Evolutionary conservation across 2,113 vertebrate species (phyloP), one percentile per base, ranked within the genome.

Genomic region (Polypterus senegalus): DNA sequence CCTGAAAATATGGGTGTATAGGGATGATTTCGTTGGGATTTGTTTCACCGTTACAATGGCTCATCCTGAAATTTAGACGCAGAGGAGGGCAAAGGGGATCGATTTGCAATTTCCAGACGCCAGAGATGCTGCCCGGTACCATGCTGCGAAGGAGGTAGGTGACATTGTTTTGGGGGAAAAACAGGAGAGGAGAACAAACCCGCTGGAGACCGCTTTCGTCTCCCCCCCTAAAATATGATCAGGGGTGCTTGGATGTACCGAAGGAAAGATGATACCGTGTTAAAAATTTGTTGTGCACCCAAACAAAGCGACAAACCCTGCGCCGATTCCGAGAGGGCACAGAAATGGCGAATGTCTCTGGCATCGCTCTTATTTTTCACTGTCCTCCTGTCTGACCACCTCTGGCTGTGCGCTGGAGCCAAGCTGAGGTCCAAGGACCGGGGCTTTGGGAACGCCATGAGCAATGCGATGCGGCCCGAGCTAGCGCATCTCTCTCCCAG

Each of bases 311-410:
- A 89, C 73, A 87, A 88, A 78, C 85, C 87, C 67, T 85, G 79
- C 70, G 77, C 85, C 66, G 87, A 88, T 73, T 81, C 84, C 5
- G 85, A 87, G 73, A 81, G 83, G 79, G 86, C 86, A 70, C 86
- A 86, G 83, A 80, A 78, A 87, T 88, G 87, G 86, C 87, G 84
- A 74, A 78, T 86, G 70, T 88, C 86, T 71, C 75, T 88, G 68
- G 84, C 86, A 60, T 84, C 86, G 61, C 81, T 88, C 61, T 76
- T 88, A 59, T 83, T 89, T 75, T 83, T 88, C 77, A 82, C 83
- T 65, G 85, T 82, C 66, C 84, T 88, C 59, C 82, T 88, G 66
- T 81, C 85, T 76, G 83, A 86, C 74, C 86, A 81, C 77, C 82
- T 88, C 72, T 83, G 83, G 83, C 74, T 87, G 70, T 86, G 85